Evolutionary conservation across 2,797 vertebrate genomes (phyloP).

Genomic region (Falco rusticolus): DNA sequence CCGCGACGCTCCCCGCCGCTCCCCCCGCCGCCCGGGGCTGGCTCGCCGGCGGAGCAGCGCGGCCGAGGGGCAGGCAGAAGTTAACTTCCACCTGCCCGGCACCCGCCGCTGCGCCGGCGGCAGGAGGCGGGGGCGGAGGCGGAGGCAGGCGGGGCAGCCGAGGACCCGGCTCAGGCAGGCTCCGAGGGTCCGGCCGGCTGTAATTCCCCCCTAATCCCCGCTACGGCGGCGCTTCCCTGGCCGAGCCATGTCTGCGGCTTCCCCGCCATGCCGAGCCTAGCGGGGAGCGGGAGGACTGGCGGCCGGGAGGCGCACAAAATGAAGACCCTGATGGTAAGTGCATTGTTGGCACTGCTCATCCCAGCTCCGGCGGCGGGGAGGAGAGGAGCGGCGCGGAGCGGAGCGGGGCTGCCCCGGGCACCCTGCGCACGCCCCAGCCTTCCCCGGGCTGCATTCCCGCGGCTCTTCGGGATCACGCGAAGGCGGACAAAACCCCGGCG

Average conservation of each 20-base stretch:
- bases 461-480: background rate
- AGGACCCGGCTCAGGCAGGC: conserved; percentile 77
- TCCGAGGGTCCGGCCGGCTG: conserved; percentile 78
- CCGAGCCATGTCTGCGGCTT: conserved; percentile 59
- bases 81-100: conserved; percentile 41
- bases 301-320: conserved; percentile 83
- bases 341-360: conserved; percentile 60
- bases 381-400: background rate
- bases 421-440: background rate
- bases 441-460: background rate
- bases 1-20: too few relatives aligned
- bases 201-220: conserved; percentile 81
- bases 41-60: background rate
- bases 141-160: conserved; percentile 61
- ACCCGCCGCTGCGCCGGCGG: conserved; percentile 28
- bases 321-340: conserved; percentile 95
- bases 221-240: conserved; percentile 67
- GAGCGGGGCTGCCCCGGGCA: conserved; percentile 37
- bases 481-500: background rate
- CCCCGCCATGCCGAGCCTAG: conserved; percentile 75
- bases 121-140: conserved; percentile 47
- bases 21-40: background rate
- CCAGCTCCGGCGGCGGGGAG: conserved; percentile 5
- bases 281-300: conserved; percentile 78
- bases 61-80: background rate